Evolutionary conservation across 2,888 invertebrate genomes (phyloP).

Genomic region (Choreutis nemorana): DNA sequence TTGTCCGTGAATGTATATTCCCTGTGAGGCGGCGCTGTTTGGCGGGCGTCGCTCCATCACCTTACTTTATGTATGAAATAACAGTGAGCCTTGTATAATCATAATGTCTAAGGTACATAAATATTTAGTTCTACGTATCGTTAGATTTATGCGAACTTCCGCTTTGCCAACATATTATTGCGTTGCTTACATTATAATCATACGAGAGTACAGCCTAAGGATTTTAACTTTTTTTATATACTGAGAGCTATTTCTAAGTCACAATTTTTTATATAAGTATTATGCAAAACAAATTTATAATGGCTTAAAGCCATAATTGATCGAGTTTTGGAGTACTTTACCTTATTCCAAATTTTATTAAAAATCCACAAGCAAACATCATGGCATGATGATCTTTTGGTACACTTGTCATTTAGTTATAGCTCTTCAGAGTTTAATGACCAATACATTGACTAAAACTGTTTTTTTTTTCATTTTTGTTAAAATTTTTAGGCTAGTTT

Average conservation of each 20-base stretch:
- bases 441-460: constrained; percentile 57
- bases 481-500: constrained; percentile 67
- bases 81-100: constrained; percentile 62
- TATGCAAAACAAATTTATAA: constrained; percentile 30
- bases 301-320: constrained; percentile 49
- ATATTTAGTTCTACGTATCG: constrained; percentile 63
- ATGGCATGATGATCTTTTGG: constrained; percentile 53
- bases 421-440: constrained; percentile 63
- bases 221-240: constrained; percentile 62
- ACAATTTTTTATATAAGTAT: constrained; percentile 53
- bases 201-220: constrained; percentile 65
- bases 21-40: constrained; percentile 9
- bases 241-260: constrained; percentile 67
- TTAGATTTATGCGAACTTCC: constrained; percentile 63
- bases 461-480: constrained; percentile 58
- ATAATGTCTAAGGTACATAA: constrained; percentile 62
- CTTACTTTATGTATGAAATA: constrained; percentile 31
- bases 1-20: constrained; percentile 44
- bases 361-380: constrained; percentile 47
- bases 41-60: constrained; percentile 19
- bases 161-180: constrained; percentile 65
- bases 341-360: constrained; percentile 51
- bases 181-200: constrained; percentile 65
- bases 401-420: constrained; percentile 56
- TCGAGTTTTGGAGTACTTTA: constrained; percentile 62